These are phyloP conservation scores for Anthopleura xanthogrammica DNA, from an alignment of 92 coral and sea anemone species.

Conservation along the genomic window DNA sequence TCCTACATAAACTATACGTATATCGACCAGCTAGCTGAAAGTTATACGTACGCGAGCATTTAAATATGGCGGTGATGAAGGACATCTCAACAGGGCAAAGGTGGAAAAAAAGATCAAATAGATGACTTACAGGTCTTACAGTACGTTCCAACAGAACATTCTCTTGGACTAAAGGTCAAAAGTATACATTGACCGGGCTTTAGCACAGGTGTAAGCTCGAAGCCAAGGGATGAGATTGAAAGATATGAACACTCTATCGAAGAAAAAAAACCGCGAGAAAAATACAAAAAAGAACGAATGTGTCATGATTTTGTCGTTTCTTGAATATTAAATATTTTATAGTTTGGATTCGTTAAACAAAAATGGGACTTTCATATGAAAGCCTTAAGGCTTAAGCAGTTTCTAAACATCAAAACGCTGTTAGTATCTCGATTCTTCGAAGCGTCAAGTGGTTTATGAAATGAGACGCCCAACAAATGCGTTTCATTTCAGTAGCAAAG, in stretches of 20 bases:
- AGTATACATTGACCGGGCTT: not conserved
- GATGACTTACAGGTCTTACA: not conserved
- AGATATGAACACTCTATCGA: conserved; percentile 17
- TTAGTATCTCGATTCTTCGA: not conserved
- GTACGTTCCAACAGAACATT: not conserved
- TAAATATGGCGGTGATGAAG: not conserved
- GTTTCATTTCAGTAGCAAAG: not conserved
- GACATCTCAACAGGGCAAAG: not conserved
- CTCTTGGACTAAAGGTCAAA: not conserved
- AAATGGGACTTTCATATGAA: not conserved
- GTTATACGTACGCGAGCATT: not conserved
- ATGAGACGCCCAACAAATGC: conserved; percentile 9
- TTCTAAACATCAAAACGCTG: not conserved
- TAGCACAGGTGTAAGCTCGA: not conserved
- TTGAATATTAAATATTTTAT: not conserved
- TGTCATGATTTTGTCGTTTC: not conserved
- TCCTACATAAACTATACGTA: not conserved
- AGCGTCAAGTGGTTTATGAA: not conserved
- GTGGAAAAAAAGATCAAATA: not conserved
- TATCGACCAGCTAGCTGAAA: not conserved
- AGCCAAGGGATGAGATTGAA: conserved; percentile 1
- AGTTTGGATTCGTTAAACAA: not conserved
- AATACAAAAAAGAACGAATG: not conserved
- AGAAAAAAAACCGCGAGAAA: conserved; percentile 14
- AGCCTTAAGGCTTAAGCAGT: not conserved